A percentile compares a stretch with the other conserved stretches of the same genome.
Evolutionary conservation across 2,888 invertebrate genomes (phyloP).

Genomic region (Aromia moschata): DNA sequence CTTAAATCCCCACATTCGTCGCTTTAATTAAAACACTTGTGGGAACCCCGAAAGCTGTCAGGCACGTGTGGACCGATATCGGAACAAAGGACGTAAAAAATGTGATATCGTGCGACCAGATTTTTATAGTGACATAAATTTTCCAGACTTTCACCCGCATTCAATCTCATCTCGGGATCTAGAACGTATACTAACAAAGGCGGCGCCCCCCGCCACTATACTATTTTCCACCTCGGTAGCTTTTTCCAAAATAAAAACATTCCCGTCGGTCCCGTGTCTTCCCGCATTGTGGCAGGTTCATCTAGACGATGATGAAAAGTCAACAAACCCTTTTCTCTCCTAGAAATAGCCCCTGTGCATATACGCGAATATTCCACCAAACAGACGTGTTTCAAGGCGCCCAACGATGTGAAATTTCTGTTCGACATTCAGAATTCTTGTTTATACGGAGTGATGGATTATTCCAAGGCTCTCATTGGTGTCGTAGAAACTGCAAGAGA

Average conservation of each 20-base stretch:
- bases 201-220: neutral
- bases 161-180: neutral
- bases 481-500: too few species aligned
- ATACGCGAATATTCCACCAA: too few species aligned
- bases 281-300: conserved; percentile 13
- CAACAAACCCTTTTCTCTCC: conserved; percentile 25
- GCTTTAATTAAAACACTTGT: neutral
- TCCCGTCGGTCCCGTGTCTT: neutral
- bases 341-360: conserved; percentile 14
- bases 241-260: conserved; percentile 9
- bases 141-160: neutral
- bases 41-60: neutral
- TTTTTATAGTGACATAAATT: neutral
- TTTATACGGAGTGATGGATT: too few species aligned
- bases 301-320: conserved; percentile 25
- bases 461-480: too few species aligned
- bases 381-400: neutral
- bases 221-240: conserved; percentile 5
- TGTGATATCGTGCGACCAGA: neutral
- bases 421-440: too few species aligned
- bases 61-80: neutral
- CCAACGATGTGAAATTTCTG: too few species aligned
- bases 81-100: neutral
- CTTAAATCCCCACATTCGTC: neutral
- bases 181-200: neutral